A percentile compares a stretch with the other conserved stretches of the same genome.
These are phyloP conservation scores for Calosoma granatense DNA, from an alignment of 1,140 invertebrate species.

Conservation along the genomic window DNA sequence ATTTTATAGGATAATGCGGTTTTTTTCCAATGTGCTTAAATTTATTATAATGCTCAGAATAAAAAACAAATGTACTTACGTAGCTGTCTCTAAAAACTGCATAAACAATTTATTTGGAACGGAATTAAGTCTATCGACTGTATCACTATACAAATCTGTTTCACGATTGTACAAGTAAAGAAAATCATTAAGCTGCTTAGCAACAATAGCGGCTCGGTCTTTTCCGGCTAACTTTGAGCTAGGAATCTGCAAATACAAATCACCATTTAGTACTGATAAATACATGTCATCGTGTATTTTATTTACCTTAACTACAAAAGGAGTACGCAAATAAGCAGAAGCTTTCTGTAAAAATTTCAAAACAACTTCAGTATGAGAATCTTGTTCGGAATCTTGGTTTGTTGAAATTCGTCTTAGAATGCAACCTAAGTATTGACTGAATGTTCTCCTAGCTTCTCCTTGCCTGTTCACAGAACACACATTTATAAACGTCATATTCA, in stretches of 20 bases:
- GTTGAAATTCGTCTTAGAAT: constrained; percentile 61
- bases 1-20: no score
- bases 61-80: no score
- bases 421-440: constrained; percentile 71
- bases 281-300: background rate
- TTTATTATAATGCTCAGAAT: no score
- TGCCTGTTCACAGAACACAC: constrained; percentile 33
- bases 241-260: constrained; percentile 45
- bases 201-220: constrained; percentile 75
- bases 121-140: constrained; percentile 49
- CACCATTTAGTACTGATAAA: background rate
- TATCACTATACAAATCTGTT: constrained; percentile 63
- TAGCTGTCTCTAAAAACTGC: constrained; percentile 41
- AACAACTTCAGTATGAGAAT: constrained; percentile 57
- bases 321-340: constrained; percentile 61
- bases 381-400: constrained; percentile 41
- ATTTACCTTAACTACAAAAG: constrained; percentile 57
- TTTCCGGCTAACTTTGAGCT: constrained; percentile 68
- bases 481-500: background rate
- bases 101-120: constrained; percentile 47
- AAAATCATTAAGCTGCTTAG: constrained; percentile 88
- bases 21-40: no score
- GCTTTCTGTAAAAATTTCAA: constrained; percentile 76
- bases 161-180: constrained; percentile 80
- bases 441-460: constrained; percentile 65